Conservation (phyloP, 2,888 invertebrate genomes). For the Boloria euphrosyne region DNA sequence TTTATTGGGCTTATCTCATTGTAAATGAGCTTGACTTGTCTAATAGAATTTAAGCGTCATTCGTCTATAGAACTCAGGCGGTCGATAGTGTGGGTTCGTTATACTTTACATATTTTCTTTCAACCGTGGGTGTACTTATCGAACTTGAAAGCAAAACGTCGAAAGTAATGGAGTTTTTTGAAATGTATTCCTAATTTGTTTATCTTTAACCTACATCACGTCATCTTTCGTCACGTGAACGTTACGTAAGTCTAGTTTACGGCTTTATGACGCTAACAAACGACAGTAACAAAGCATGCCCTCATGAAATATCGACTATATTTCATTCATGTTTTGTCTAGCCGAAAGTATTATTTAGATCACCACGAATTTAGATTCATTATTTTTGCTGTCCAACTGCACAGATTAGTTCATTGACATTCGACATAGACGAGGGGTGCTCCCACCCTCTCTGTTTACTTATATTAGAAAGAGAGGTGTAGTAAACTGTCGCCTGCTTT, state of each 20-base stretch:
- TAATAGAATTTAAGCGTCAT: conserved; percentile 19
- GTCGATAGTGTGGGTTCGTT: conserved; percentile 25
- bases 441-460: conserved; percentile 44
- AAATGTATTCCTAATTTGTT: conserved; percentile 27
- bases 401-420: conserved; percentile 79
- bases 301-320: conserved; percentile 20
- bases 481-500: conserved; percentile 64
- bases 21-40: conserved; percentile 20
- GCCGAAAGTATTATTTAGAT: conserved; percentile 44
- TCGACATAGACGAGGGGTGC: conserved; percentile 62
- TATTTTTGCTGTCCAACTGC: conserved; percentile 58
- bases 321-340: conserved; percentile 48
- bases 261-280: conserved; percentile 21
- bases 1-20: conserved; percentile 28
- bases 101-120: conserved; percentile 21
- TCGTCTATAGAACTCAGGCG: conserved; percentile 25
- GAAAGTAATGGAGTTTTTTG: conserved; percentile 12
- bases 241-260: conserved; percentile 35
- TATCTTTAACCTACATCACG: conserved; percentile 34
- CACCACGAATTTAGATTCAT: conserved; percentile 58
- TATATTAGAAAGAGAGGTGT: conserved; percentile 51
- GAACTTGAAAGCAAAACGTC: conserved; percentile 22
- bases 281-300: conserved; percentile 1
- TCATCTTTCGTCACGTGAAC: conserved; percentile 39
- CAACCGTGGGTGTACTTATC: conserved; percentile 23